These are phyloP conservation scores for Gryllus longicercus DNA, from an alignment of 2,888 invertebrate genomes.

Conservation along the genomic window DNA sequence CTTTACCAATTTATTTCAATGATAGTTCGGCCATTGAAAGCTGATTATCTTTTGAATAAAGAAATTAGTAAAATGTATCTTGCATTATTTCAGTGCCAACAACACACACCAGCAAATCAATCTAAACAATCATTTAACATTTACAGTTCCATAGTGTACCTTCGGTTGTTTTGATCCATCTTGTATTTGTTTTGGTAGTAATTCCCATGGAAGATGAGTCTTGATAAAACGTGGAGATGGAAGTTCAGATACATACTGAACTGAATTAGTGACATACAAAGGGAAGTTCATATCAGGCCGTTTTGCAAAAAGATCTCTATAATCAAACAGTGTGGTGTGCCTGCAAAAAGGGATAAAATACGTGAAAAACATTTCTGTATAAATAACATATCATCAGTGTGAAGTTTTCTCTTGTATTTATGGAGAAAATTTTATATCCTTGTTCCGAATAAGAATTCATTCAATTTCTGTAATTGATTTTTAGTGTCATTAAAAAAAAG, in stretches of 20 bases:
- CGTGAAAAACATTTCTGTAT: too few species aligned
- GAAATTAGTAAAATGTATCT: not conserved
- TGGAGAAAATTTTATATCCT: too few species aligned
- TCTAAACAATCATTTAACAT: not conserved
- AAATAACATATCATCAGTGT: too few species aligned
- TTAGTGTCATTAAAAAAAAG: too few species aligned
- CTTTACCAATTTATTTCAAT: too few species aligned
- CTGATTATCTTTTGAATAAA: not conserved
- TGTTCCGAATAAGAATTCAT: too few species aligned
- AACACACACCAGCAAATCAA: not conserved
- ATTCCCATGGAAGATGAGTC: slow-evolving; percentile 59
- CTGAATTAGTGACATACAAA: slow-evolving; percentile 41
- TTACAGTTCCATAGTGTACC: slow-evolving; percentile 28
- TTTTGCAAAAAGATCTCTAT: slow-evolving; percentile 43
- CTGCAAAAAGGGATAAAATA: slow-evolving; percentile 37
- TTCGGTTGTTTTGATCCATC: slow-evolving; percentile 42
- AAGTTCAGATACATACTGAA: slow-evolving; percentile 45
- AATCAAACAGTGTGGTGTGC: slow-evolving; percentile 48
- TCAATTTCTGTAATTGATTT: too few species aligned
- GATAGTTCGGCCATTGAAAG: too few species aligned
- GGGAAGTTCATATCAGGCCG: slow-evolving; percentile 47
- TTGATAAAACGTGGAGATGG: slow-evolving; percentile 59
- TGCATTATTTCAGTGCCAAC: too few species aligned
- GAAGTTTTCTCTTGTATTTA: too few species aligned
- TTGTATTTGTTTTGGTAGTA: slow-evolving; percentile 51